These are phyloP conservation scores for Channa striata DNA, from an alignment of 2,797 vertebrate genomes.

Conservation along the genomic window DNA sequence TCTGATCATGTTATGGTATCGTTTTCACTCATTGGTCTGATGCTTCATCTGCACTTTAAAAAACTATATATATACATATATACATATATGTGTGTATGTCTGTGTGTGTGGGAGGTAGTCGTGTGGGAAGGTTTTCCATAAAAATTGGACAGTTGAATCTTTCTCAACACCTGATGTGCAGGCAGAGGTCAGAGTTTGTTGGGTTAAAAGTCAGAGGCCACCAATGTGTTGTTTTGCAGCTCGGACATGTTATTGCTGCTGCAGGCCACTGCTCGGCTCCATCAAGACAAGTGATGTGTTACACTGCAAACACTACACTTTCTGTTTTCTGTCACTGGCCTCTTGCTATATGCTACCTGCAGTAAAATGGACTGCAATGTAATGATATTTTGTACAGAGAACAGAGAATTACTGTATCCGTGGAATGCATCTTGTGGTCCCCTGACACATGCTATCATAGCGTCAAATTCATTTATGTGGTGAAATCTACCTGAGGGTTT, in stretches of 20 bases:
- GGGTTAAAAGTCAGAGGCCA: conserved; percentile 53
- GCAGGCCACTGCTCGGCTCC: conserved; percentile 54
- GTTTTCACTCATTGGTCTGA: conserved; percentile 17
- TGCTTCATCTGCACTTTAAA: conserved; percentile 9
- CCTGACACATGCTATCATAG: neutral
- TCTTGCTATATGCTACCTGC: conserved; percentile 6
- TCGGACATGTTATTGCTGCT: conserved; percentile 50
- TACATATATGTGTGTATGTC: too few species aligned
- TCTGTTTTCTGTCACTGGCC: conserved; percentile 21
- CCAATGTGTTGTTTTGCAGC: conserved; percentile 44
- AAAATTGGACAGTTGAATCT: conserved; percentile 43
- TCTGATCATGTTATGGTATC: conserved; percentile 10
- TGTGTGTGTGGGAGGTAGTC: conserved; percentile 36
- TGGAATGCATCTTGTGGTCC: neutral
- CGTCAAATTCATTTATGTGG: neutral
- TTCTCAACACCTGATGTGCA: conserved; percentile 57
- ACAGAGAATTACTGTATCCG: too few species aligned
- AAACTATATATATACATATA: neutral
- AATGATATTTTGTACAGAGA: neutral
- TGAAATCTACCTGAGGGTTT: neutral
- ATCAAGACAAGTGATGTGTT: conserved; percentile 42
- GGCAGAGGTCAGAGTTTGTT: conserved; percentile 58
- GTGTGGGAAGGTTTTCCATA: conserved; percentile 38
- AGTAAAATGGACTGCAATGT: neutral
- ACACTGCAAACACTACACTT: conserved; percentile 45